Base-by-base conservation (phyloP, 2,888 invertebrate species). In the Andricus quercusramuli region DNA sequence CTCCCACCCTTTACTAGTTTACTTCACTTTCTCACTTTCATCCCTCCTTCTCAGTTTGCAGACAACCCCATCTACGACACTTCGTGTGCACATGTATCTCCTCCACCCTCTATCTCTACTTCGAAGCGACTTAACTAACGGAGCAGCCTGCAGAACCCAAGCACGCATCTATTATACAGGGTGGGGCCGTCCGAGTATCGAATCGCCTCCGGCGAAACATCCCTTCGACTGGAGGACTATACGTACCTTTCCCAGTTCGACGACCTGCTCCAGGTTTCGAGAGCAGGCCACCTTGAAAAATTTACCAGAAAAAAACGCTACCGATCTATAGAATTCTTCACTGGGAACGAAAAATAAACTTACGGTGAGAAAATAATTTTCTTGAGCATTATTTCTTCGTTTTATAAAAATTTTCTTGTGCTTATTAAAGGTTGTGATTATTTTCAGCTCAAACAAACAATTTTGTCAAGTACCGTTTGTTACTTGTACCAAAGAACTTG, bases 61-160 rank as follows among this genome's bases (percentile, higher is more conserved):
- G 22, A 25, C 56, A 56, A 74, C 56, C 51, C 74, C 5, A 56
- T 74, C 74, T 51, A 32, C 51, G 74, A 37, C 32, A 56, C 74
- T 74, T 56, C 17, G 65, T 51, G 20, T 29, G 70, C 29, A 51
- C 70, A 32, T 70, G 70, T 70, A 70, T 70, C 32, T 51, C 51
- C 51, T 51, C 56, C 74, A 74, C 74, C 56, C 74, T 74, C 74
- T 74, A 56, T 74, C 47, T 47, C 68, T 70, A 51, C 29, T 32
- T 51, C 56, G 56, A 82, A 84, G 83, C 83, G 64, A 80, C 82
- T 80, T 83, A 82, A 83, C 83, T 83, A 84, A 84, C 84, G 80
- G 76, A 64, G 80, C 80, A 70, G 67, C 51, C 66, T 41, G 59
- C 70, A 59, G 62, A 68, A 62, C 79, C 64, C 32, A 32, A 74